Percentiles rank a stretch among this genome's conserved stretches.
phyloP scores from a whole-genome alignment of 2,797 vertebrate species.

The Falco berigora region DNA sequence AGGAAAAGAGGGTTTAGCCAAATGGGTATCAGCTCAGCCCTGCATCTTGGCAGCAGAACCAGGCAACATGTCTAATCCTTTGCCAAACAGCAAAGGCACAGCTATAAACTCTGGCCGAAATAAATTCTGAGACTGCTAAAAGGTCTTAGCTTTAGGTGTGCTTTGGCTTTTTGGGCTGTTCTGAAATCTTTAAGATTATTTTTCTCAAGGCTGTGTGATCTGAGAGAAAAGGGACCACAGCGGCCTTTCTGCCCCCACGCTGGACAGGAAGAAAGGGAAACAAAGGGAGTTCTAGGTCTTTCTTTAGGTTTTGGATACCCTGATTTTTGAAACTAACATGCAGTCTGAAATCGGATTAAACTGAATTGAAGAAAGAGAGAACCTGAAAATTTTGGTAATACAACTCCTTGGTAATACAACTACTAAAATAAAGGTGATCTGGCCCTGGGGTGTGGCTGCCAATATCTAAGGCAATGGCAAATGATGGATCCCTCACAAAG shows the following conservation, averaged over 20 bases:
- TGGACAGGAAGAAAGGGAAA: neutral
- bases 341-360: neutral
- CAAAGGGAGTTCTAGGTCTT: neutral
- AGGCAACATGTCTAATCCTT: rapidly evolving
- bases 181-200: neutral
- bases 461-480: neutral
- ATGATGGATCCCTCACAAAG: neutral
- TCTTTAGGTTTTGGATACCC: neutral
- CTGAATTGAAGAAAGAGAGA: neutral
- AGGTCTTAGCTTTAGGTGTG: neutral
- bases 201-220: neutral
- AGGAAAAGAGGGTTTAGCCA: neutral
- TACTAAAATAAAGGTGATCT: neutral
- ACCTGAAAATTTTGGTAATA: neutral
- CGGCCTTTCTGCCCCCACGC: neutral
- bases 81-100: neutral
- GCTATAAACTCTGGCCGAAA: neutral
- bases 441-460: neutral
- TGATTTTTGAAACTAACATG: neutral
- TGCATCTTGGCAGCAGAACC: neutral
- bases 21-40: neutral
- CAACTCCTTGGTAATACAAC: neutral
- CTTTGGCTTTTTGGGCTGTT: neutral
- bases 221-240: neutral
- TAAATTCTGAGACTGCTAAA: neutral